phyloP scores from a whole-genome alignment of 2,797 vertebrate genomes.

The Crotalus adamanteus region DNA sequence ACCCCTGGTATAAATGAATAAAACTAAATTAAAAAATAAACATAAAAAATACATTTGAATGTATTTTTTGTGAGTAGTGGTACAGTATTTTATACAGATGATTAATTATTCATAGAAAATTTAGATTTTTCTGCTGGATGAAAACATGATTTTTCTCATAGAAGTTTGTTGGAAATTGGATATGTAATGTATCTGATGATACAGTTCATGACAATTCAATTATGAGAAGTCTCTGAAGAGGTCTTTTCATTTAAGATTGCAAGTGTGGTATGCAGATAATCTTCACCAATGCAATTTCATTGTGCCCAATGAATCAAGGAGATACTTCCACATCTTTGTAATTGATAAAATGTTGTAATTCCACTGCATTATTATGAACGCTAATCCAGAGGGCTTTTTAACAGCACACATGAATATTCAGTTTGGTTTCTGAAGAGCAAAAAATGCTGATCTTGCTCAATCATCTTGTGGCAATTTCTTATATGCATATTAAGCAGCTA shows the following conservation, averaged over 20 bases:
- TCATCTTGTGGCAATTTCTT: conserved; percentile 31
- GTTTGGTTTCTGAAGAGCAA: conserved; percentile 44
- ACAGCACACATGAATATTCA: conserved; percentile 52
- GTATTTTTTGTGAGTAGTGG: not conserved
- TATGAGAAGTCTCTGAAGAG: not conserved
- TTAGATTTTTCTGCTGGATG: not conserved
- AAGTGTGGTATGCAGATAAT: not conserved
- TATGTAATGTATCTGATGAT: conserved; percentile 4
- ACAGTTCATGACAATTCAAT: conserved; percentile 19
- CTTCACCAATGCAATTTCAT: conserved; percentile 11
- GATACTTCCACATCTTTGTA: not conserved
- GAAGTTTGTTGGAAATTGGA: not conserved
- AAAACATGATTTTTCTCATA: conserved; percentile 8
- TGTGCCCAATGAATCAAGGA: not conserved
- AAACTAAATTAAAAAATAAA: no score
- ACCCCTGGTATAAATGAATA: no score
- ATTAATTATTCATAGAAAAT: conserved; percentile 12
- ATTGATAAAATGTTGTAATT: conserved; percentile 41
- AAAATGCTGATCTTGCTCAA: conserved; percentile 43
- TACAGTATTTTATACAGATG: not conserved
- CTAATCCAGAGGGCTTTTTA: conserved; percentile 47
- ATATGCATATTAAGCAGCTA: conserved; percentile 42
- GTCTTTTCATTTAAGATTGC: not conserved
- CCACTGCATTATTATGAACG: conserved; percentile 28
- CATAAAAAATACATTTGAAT: not conserved